These are phyloP conservation scores for Falco naumanni DNA, from an alignment of 2,797 vertebrate genomes.

Conservation along the genomic window DNA sequence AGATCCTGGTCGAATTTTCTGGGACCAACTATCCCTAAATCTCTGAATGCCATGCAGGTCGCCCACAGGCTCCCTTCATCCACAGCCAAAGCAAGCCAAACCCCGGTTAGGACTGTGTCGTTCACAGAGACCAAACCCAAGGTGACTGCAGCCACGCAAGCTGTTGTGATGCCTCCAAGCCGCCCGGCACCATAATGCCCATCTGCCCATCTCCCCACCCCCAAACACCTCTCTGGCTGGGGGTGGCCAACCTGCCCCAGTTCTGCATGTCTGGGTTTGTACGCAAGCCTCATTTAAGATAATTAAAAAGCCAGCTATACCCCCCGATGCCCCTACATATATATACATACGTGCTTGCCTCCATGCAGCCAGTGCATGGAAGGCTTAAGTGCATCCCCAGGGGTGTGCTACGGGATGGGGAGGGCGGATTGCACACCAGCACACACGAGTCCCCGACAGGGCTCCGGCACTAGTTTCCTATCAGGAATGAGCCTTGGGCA, in stretches of 20 bases:
- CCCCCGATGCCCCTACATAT: not conserved
- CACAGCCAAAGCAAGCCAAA: not conserved
- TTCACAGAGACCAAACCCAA: not conserved
- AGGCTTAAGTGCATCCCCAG: not conserved
- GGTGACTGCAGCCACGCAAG: not conserved
- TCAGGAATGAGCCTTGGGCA: not conserved
- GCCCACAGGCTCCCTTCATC: not conserved
- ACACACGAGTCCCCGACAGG: rapidly evolving
- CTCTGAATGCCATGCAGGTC: not conserved
- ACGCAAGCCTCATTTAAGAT: not conserved
- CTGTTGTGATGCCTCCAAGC: not conserved
- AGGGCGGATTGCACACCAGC: rapidly evolving
- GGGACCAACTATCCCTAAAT: not conserved
- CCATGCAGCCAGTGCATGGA: rapidly evolving
- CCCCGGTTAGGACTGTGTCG: not conserved
- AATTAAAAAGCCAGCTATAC: not conserved
- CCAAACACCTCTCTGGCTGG: not conserved
- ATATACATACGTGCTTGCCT: rapidly evolving
- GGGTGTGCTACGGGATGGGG: rapidly evolving
- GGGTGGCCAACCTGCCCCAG: too few species aligned
- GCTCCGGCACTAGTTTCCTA: not conserved
- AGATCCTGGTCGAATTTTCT: not conserved
- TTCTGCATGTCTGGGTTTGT: not conserved
- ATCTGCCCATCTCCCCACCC: too few species aligned
- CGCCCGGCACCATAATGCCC: rapidly evolving